Conservation (phyloP, 2,113 vertebrate species). For the Triplophysa dalaica region DNA sequence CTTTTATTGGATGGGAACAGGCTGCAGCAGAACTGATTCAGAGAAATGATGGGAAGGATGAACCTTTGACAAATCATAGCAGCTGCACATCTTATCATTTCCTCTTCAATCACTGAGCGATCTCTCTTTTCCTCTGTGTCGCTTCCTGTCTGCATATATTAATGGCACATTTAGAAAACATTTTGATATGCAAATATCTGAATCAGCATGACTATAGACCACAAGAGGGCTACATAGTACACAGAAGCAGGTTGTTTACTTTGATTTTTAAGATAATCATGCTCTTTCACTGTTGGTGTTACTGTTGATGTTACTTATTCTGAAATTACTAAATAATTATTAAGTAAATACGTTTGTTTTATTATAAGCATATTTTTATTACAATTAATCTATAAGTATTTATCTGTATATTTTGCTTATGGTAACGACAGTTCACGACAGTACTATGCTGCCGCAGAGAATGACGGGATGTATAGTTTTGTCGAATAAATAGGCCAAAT, state of each 20-base stretch:
- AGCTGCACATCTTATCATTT: constrained; percentile 30
- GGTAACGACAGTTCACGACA: no score
- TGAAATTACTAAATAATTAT: no score
- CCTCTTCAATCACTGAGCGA: not conserved
- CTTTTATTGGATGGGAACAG: constrained; percentile 7
- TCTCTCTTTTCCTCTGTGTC: constrained; percentile 3
- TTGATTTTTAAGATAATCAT: constrained; percentile 24
- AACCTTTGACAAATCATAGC: constrained; percentile 27
- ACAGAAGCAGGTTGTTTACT: constrained; percentile 17
- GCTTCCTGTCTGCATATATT: constrained; percentile 12
- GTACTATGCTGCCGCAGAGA: no score
- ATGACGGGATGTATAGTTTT: no score
- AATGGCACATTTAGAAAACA: constrained; percentile 30
- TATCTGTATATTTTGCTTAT: no score
- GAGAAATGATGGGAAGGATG: not conserved
- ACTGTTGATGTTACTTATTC: no score
- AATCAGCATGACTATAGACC: constrained; percentile 50
- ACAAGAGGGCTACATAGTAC: constrained; percentile 24
- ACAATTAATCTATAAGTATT: no score
- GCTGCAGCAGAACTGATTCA: constrained; percentile 6
- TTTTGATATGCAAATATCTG: constrained; percentile 57
- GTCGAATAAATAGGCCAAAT: no score
- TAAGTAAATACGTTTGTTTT: no score
- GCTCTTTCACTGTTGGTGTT: not conserved
- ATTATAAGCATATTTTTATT: no score